phyloP scores from a whole-genome alignment of 2,113 vertebrate genomes.

The Sceloporus tristichus region DNA sequence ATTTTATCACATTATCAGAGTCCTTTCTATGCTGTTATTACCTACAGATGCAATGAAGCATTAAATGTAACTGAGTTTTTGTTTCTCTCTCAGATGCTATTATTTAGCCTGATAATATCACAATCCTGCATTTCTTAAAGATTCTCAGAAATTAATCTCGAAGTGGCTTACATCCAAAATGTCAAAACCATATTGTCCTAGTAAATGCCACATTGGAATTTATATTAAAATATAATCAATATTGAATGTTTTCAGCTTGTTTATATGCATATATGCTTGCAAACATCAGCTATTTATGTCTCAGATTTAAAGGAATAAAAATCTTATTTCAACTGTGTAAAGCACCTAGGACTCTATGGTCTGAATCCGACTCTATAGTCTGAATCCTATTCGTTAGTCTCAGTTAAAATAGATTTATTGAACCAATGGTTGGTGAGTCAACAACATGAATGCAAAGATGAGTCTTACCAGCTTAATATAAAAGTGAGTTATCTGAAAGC shows the following conservation, averaged over 20 bases:
- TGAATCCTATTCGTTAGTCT: no score
- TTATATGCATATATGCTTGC: neutral
- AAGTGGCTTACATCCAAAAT: neutral
- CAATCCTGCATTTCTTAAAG: neutral
- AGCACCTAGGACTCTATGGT: neutral
- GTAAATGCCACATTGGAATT: neutral
- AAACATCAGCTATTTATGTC: neutral
- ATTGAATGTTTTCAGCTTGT: neutral
- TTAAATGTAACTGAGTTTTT: neutral
- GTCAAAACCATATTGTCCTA: neutral
- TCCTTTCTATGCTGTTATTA: neutral
- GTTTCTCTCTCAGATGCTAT: neutral
- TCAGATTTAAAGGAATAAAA: no score
- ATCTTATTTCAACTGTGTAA: neutral
- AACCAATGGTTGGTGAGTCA: no score
- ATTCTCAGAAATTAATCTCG: neutral
- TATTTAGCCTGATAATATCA: neutral
- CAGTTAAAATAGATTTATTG: no score
- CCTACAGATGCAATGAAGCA: neutral
- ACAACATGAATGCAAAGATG: neutral
- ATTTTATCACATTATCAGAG: slow-evolving; percentile 25
- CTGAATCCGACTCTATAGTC: no score
- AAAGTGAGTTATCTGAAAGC: neutral
- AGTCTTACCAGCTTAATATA: neutral
- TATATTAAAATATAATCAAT: neutral